phyloP scores from a whole-genome alignment of 2,888 invertebrate species.

The Pediacus dermestoides region DNA sequence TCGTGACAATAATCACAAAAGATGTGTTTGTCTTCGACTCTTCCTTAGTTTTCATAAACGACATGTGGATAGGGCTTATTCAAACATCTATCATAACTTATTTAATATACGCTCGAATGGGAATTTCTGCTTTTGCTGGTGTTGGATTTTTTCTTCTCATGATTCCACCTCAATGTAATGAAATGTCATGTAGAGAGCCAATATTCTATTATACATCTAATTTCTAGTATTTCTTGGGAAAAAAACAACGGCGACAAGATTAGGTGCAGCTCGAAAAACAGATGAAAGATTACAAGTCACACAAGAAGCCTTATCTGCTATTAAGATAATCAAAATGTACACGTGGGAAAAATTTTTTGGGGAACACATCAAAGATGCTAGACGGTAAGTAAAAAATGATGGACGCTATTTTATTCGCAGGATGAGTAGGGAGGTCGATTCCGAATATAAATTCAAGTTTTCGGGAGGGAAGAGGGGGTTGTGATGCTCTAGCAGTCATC shows the following conservation, averaged over 20 bases:
- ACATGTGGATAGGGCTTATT: constrained; percentile 86
- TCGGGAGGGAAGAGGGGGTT: no score
- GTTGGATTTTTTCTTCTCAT: constrained; percentile 52
- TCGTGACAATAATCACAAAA: constrained; percentile 86
- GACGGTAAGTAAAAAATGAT: constrained; percentile 34
- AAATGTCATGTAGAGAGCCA: no score
- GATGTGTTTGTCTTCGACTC: constrained; percentile 89
- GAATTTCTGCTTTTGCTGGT: constrained; percentile 53
- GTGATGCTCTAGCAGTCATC: no score
- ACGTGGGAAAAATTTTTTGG: constrained; percentile 36
- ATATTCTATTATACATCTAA: constrained; percentile 2
- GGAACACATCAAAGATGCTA: constrained; percentile 27
- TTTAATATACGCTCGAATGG: constrained; percentile 66
- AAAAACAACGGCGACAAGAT: constrained; percentile 19
- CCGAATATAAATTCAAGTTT: no score
- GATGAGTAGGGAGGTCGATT: no score
- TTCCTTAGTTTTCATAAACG: constrained; percentile 82
- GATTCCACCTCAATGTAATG: constrained; percentile 49
- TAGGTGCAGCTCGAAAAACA: constrained; percentile 29
- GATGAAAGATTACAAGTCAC: constrained; percentile 33
- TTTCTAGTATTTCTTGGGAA: constrained; percentile 29
- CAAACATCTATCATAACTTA: constrained; percentile 76
- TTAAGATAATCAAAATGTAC: constrained; percentile 37
- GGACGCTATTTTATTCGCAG: no score
- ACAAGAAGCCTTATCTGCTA: constrained; percentile 31